Base-by-base conservation (phyloP, 2,888 invertebrate genomes). In the Rhingia campestris region DNA sequence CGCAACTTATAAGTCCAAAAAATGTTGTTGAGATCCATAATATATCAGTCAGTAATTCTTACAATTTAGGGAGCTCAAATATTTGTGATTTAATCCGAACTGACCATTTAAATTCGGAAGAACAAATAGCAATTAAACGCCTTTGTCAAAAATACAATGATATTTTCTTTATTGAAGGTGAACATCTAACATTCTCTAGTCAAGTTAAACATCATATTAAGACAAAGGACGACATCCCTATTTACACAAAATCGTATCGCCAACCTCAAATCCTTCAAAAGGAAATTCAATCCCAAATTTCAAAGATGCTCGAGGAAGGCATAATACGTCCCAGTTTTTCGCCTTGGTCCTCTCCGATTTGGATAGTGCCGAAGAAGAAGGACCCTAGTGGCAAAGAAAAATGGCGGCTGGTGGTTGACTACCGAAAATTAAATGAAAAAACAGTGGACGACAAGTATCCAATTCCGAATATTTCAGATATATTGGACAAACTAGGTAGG, bases 401-500 rank as follows among this genome's bases (percentile, higher is more conserved):
- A 41, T 61, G 43, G 61, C 22, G 72, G 7, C 41, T 72, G 43
- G 61, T 72, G 43, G 51, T 53, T 4, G 72, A 72, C 41, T 72
- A 70, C n/a, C 59, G 70, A 5, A 59, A 59, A 33, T 10, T 70
- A 6, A 72, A 70, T 9, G 70, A 70, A 35, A 70, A 70, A 32
- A 49, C 43, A 39, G 88, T 76, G 10, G 30, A 59, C n/a, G 49
- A 49, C n/a, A n/a, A 32, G 14, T 63, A 63, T 37, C 63, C 63
- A 9, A 6, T 37, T 37, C 56, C 39, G 14, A 56, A 56, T 22
- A 39, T 39, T 10, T 39, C 6, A 6, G 56, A 56, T n/a, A 63
- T 63, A 6, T n/a, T 41, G 37, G 89, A 89, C 77, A 88, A 90
- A 85, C 64, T 90, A 76, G 89, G 89, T 45, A 87, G 88, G 64